Evolutionary conservation across 2,113 vertebrate genomes (phyloP).

Genomic region (Bostrychus sinensis): DNA sequence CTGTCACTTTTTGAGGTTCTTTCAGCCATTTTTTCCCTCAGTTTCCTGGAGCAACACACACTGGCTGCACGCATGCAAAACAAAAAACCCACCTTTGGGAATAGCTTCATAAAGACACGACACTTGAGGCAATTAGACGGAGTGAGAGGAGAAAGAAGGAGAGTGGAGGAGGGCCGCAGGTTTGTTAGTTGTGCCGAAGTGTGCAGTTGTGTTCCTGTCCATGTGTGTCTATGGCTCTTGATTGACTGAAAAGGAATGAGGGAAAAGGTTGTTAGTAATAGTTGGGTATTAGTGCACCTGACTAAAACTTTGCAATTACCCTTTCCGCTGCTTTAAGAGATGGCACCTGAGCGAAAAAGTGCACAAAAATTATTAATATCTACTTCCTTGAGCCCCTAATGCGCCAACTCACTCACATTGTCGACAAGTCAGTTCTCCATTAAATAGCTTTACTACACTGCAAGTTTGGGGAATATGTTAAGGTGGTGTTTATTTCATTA

Average conservation of each 20-base stretch:
- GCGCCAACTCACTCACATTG: background rate
- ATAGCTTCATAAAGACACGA: conserved; percentile 55
- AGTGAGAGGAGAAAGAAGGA: conserved; percentile 24
- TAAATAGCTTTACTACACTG: too few species aligned
- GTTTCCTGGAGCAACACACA: conserved; percentile 9
- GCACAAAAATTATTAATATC: conserved; percentile 9
- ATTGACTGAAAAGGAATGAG: conserved; percentile 60
- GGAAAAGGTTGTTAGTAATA: conserved; percentile 57
- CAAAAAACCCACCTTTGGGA: conserved; percentile 33
- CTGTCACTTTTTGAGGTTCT: conserved; percentile 32
- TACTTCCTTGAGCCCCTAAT: background rate
- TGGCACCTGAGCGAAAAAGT: conserved; percentile 15
- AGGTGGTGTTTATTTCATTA: too few species aligned
- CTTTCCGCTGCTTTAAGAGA: conserved; percentile 32
- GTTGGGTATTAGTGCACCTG: conserved; percentile 56
- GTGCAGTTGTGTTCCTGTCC: conserved; percentile 6
- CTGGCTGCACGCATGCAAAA: background rate
- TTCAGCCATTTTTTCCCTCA: conserved; percentile 21
- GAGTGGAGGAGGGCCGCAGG: background rate
- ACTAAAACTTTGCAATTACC: conserved; percentile 66
- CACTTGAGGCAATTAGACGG: conserved; percentile 57
- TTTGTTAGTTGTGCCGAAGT: conserved; percentile 14
- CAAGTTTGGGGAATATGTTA: too few species aligned
- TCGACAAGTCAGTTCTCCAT: background rate
- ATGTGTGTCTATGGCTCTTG: conserved; percentile 28